Conservation (phyloP, 37 sponge, comb jelly and placozoan genomes). For the Bolinopsis microptera region DNA sequence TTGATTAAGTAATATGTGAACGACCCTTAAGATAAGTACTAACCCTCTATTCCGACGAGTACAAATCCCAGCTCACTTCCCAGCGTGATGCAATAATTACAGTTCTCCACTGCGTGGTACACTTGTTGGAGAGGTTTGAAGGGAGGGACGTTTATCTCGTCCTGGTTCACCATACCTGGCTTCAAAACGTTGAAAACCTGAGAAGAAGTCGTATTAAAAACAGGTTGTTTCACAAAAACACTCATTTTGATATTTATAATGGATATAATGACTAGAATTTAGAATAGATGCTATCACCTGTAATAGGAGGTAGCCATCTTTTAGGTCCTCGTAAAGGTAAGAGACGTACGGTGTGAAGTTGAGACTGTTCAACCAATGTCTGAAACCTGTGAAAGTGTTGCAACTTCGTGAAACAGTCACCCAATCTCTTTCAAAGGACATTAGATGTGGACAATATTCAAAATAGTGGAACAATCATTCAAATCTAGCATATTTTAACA, state of each 20-base stretch:
- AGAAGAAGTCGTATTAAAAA: no score
- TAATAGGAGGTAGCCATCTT: slow-evolving; percentile 6
- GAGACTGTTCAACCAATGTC: slow-evolving; percentile 63
- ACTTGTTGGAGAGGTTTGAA: neutral
- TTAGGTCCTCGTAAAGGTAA: slow-evolving; percentile 16
- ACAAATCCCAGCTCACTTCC: slow-evolving; percentile 34
- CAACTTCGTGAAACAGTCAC: no score
- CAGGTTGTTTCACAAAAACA: no score
- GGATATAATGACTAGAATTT: no score
- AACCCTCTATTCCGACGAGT: slow-evolving; percentile 29
- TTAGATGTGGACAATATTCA: no score
- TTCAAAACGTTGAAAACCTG: neutral
- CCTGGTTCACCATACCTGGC: neutral
- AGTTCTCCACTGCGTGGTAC: slow-evolving; percentile 28
- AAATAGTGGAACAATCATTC: no score
- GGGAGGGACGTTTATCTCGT: slow-evolving; percentile 51
- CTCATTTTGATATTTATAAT: no score
- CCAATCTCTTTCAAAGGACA: no score
- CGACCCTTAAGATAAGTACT: no score
- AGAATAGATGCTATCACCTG: no score
- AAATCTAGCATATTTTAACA: no score
- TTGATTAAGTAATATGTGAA: no score
- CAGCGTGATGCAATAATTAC: slow-evolving; percentile 26
- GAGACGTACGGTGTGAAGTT: neutral
- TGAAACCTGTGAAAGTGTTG: slow-evolving; percentile 12